phyloP scores from a whole-genome alignment of 1,140 invertebrate genomes.

The Bombus picipes region DNA sequence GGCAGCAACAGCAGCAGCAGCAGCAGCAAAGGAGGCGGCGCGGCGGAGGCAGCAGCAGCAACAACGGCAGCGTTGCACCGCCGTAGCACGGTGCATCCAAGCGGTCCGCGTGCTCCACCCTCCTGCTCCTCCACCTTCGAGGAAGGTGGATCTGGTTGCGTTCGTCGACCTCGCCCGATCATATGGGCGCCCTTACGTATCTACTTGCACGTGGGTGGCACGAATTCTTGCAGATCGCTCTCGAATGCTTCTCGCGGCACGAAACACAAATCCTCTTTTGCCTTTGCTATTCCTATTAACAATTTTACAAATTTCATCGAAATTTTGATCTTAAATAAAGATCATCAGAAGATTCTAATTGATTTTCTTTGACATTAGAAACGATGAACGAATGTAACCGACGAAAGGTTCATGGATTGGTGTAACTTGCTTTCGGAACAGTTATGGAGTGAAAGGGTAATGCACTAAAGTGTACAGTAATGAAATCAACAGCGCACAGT shows the following conservation, averaged over 20 bases:
- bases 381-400: not conserved
- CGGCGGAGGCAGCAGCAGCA: conserved; percentile 34
- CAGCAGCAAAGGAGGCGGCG: conserved; percentile 42
- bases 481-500: too few species aligned
- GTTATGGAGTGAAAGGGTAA: too few species aligned
- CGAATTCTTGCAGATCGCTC: conserved; percentile 49
- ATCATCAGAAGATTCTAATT: not conserved
- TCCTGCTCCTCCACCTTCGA: conserved; percentile 29
- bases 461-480: too few species aligned
- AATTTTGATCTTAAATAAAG: not conserved
- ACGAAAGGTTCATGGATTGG: not conserved
- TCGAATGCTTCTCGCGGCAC: conserved; percentile 20
- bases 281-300: not conserved
- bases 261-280: not conserved
- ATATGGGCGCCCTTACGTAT: conserved; percentile 57
- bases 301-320: not conserved
- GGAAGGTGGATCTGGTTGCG: conserved; percentile 63
- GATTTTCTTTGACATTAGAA: not conserved
- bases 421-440: too few species aligned
- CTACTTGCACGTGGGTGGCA: conserved; percentile 61
- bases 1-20: conserved; percentile 19
- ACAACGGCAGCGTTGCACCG: conserved; percentile 30
- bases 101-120: conserved; percentile 19
- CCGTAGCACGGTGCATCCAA: conserved; percentile 31
- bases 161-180: conserved; percentile 70